Base-by-base conservation (phyloP, 1,140 invertebrate species). In the Cotesia typhae region DNA sequence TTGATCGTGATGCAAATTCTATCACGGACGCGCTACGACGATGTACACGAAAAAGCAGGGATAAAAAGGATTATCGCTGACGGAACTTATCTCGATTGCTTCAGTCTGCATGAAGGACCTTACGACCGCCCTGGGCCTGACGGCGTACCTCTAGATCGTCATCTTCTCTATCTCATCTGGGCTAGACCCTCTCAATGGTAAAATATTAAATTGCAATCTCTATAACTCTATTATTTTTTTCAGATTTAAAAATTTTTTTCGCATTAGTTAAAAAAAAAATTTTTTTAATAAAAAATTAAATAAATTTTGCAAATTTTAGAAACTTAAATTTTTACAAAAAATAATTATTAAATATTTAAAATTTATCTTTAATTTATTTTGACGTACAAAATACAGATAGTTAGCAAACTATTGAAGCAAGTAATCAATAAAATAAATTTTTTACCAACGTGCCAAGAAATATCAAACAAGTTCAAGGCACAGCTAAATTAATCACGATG, bases 1-100 rank as follows among this genome's bases (percentile, higher is more conserved):
- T 85, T 95, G 52, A 94, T 98, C 78, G 96, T 97, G 0, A 97
- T 97, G 93, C 95, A 98, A 83, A 95, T 98, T 74, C 85, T 99
- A n/a, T 88, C 94, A 1, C 85, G 94, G 74, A 91, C 91, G 4
- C 91, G 92, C 80, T 96, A 92, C 81, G 94, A 94, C 72, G 92
- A 93, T 41, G 91, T 89, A 10, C 92, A 92, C 68, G 90, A 92
- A 71, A 90, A 86, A 71, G 83, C 88, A 28, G 97, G 97, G n/a
- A 96, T 99, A 51, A 90, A 95, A 74, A 90, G 96, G 63, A 88
- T 99, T 51, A 82, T 99, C 0, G 94, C 94, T 74, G 95, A 97
- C 81, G 92, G 91, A 9, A 95, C 93, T 1, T 98, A 96, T 77
- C 76, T 91, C 17, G 95, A 94, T 14, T 96, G 95, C 76, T 98